Base-by-base conservation (phyloP, 2,113 vertebrate species). In the Arvicanthis niloticus region DNA sequence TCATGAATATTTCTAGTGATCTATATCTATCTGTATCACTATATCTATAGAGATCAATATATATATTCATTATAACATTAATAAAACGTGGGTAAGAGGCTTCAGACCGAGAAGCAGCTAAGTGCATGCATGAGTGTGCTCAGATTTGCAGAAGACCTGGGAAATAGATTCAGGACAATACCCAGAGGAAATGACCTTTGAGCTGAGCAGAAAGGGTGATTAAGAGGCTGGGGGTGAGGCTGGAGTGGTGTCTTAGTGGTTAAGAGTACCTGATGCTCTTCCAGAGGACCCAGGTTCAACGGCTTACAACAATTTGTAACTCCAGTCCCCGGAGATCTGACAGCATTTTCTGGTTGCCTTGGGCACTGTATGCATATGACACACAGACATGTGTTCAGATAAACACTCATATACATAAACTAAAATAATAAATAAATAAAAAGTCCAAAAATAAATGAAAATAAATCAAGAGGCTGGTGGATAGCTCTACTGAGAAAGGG, bases 71-170 rank as follows among this genome's bases (percentile, higher is more conserved):
- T 65, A 65, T 65, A 65, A 17, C 10, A 48, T 21, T 48, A 88
- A 17, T 68, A 40, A 51, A 68, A 45, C 56, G 34, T 86, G 53
- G 51, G n/a, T 22, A 21, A 90, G 3, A 31, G 68, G 34, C 42
- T 51, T 42, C 65, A 56, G 62, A 89, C 1, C 2, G 51, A 81
- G 45, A 40, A 76, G 53, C 22, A 1, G 75, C 62, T 62, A 29
- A 10, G 40, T 26, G 2, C 0, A 34, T 0, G 75, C 12, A 13
- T 31, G 13, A 8, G 9, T 17, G 4, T 48, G 17, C 26, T 67
- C 31, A 26, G 6, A 26, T 3, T 1, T 9, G 31, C 51, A 48
- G 22, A n/a, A 53, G 77, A 37, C 7, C 88, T 56, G 58, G 58
- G 93, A 34, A 56, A 26, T 17, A 73, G 68, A 51, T 62, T 13